phyloP scores from a whole-genome alignment of 2,113 vertebrate genomes.

The Calidris pugnax region DNA sequence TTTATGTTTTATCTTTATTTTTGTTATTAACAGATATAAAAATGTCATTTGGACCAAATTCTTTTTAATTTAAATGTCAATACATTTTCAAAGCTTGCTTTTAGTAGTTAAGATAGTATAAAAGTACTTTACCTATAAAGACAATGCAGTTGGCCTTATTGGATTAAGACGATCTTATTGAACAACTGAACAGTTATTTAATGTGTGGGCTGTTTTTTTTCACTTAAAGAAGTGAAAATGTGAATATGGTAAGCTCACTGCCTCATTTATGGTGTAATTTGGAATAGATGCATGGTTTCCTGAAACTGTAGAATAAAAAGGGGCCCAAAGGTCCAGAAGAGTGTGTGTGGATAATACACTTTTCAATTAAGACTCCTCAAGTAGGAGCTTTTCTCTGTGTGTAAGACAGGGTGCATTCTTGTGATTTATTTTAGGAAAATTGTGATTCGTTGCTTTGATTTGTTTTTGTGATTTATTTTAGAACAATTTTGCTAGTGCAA shows the following conservation, averaged over 20 bases:
- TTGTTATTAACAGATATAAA: neutral
- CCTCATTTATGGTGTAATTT: neutral
- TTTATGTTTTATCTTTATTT: neutral
- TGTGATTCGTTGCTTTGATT: neutral
- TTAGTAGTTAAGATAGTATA: neutral
- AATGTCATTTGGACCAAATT: neutral
- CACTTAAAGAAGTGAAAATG: neutral
- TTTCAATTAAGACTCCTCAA: neutral
- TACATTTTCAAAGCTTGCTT: neutral
- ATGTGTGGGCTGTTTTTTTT: neutral
- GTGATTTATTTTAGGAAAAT: neutral
- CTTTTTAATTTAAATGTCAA: neutral
- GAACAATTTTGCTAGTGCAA: neutral
- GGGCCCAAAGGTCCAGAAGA: neutral
- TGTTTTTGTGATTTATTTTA: neutral
- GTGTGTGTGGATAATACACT: rapidly evolving
- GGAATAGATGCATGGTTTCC: neutral
- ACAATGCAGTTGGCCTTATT: neutral
- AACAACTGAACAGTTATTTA: neutral
- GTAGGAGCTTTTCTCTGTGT: neutral
- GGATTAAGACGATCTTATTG: neutral
- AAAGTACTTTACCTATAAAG: neutral
- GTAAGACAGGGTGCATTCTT: neutral
- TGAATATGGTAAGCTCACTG: neutral
- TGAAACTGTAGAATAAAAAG: neutral